These are phyloP conservation scores for Camponotus floridanus DNA, from an alignment of 1,140 invertebrate species.

Conservation along the genomic window DNA sequence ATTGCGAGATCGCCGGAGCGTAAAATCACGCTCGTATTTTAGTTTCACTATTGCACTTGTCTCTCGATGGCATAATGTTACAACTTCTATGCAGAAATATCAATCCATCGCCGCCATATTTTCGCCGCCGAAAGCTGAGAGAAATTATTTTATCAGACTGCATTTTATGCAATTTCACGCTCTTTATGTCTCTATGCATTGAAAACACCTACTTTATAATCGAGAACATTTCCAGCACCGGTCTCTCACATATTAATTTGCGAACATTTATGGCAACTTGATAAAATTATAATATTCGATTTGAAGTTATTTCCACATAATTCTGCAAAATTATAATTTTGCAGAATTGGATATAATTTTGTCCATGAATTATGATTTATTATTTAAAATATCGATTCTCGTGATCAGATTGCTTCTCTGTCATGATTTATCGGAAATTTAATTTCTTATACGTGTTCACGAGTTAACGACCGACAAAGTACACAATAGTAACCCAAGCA, in stretches of 20 bases:
- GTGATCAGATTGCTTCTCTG: background rate
- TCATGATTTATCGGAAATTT: slow-evolving; percentile 10
- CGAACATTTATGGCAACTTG: background rate
- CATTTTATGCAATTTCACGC: background rate
- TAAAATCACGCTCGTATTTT: slow-evolving; percentile 41
- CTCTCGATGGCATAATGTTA: slow-evolving; percentile 23
- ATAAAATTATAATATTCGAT: background rate
- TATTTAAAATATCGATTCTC: too few relatives aligned
- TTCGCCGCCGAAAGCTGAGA: background rate
- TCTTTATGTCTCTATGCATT: background rate
- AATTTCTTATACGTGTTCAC: background rate
- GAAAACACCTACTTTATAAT: background rate
- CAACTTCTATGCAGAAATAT: slow-evolving; percentile 26
- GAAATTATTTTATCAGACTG: slow-evolving; percentile 25
- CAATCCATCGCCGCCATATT: slow-evolving; percentile 17
- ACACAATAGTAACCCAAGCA: background rate
- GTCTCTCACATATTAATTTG: background rate
- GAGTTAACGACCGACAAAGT: background rate
- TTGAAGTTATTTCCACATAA: background rate
- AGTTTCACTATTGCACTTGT: slow-evolving; percentile 39
- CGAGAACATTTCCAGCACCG: background rate
- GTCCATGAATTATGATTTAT: background rate
- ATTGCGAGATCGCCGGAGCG: slow-evolving; percentile 37
- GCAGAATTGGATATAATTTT: background rate
- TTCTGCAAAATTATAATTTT: too few relatives aligned